phyloP scores from a whole-genome alignment of 2,113 vertebrate genomes.

The Podocnemis expansa region DNA sequence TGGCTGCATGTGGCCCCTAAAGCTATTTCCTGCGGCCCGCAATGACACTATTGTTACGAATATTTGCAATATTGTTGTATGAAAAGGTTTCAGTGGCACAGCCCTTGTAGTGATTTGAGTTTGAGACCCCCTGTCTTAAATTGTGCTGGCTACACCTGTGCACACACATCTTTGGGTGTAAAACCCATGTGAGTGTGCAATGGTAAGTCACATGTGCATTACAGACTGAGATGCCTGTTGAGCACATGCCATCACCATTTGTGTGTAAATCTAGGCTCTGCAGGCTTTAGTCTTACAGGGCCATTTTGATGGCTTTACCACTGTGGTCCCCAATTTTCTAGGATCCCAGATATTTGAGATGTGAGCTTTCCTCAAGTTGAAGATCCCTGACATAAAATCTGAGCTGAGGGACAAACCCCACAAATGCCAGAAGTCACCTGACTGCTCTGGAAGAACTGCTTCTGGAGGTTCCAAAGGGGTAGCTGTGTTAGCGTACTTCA shows the following conservation, averaged over 20 bases:
- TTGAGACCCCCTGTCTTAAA: too few relatives aligned
- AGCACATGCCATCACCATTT: not conserved
- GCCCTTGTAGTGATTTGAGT: too few relatives aligned
- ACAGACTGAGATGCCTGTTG: not conserved
- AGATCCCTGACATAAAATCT: not conserved
- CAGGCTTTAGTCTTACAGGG: not conserved
- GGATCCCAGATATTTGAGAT: fast-evolving
- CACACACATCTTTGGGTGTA: fast-evolving
- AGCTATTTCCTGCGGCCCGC: too few relatives aligned
- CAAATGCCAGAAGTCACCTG: conserved; percentile 27
- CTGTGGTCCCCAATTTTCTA: not conserved
- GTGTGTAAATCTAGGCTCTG: fast-evolving
- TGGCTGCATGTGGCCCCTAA: too few relatives aligned
- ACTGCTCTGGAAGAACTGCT: conserved; percentile 32
- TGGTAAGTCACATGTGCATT: not conserved
- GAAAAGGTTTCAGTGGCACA: too few relatives aligned
- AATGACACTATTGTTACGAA: too few relatives aligned
- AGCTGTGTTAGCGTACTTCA: too few relatives aligned
- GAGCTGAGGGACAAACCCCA: not conserved
- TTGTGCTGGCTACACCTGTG: not conserved
- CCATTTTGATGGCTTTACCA: not conserved
- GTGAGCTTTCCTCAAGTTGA: not conserved
- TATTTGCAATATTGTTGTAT: too few relatives aligned
- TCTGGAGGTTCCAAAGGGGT: conserved; percentile 62
- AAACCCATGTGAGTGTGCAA: not conserved